phyloP scores from a whole-genome alignment of 2,888 invertebrate species.

The Folsomia manolachei region DNA sequence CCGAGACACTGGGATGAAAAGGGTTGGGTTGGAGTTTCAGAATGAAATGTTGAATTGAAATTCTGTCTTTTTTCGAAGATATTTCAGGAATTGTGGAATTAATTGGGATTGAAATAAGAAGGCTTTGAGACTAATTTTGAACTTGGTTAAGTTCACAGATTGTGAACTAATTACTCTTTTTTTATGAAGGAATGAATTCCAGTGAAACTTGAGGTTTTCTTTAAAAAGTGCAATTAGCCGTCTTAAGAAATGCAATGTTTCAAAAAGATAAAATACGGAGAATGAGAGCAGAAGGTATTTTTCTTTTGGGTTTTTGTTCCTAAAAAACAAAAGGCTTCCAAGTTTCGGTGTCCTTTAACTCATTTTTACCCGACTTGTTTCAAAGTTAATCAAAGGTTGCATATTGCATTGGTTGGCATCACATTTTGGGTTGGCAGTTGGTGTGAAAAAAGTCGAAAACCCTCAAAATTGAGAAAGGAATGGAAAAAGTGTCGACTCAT shows the following conservation, averaged over 20 bases:
- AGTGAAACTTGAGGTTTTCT: neutral
- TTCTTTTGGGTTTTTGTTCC: neutral
- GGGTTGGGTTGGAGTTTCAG: too few relatives aligned
- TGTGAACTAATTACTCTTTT: neutral
- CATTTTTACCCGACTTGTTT: neutral
- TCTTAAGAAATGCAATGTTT: neutral
- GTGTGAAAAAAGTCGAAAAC: neutral
- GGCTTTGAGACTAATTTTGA: too few relatives aligned
- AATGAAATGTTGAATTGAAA: too few relatives aligned
- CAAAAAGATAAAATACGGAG: too few relatives aligned
- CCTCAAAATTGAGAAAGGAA: neutral
- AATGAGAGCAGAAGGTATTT: neutral
- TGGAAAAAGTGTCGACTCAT: conserved; percentile 40
- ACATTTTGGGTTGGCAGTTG: neutral
- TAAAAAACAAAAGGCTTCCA: neutral
- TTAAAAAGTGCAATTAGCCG: neutral
- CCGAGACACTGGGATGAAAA: too few relatives aligned
- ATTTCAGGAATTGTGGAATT: too few relatives aligned
- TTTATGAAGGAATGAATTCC: too few relatives aligned
- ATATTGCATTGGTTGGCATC: neutral
- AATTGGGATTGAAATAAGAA: too few relatives aligned
- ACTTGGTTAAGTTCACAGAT: too few relatives aligned
- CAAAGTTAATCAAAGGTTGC: too few relatives aligned
- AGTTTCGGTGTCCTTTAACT: neutral
- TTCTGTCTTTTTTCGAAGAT: too few relatives aligned